phyloP scores from a whole-genome alignment of 2,888 invertebrate genomes.

The Drosophila buzzatii region DNA sequence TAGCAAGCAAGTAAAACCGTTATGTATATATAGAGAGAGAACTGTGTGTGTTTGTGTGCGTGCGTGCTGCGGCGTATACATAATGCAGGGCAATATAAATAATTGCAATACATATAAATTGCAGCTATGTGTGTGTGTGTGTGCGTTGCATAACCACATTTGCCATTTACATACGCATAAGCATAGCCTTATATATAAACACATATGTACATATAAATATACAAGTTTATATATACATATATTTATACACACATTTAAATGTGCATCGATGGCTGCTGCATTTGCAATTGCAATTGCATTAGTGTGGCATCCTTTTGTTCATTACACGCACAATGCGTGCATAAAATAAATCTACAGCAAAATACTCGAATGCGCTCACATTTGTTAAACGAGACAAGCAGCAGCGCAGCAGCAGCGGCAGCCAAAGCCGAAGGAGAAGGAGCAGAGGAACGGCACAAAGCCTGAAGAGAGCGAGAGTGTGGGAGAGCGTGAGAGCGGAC shows the following conservation, averaged over 20 bases:
- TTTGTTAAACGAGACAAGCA: slow-evolving; percentile 54
- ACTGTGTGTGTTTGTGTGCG: slow-evolving; percentile 17
- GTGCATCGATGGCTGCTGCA: slow-evolving; percentile 50
- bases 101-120: slow-evolving; percentile 72
- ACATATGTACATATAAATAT: too few relatives aligned
- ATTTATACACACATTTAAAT: slow-evolving; percentile 25
- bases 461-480: background rate
- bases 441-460: background rate
- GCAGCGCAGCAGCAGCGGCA: background rate
- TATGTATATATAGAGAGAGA: slow-evolving; percentile 34
- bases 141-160: slow-evolving; percentile 74
- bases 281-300: slow-evolving; percentile 62
- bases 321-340: slow-evolving; percentile 65
- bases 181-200: slow-evolving; percentile 15
- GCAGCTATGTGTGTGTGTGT: slow-evolving; percentile 31
- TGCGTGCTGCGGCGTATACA: slow-evolving; percentile 60
- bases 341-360: slow-evolving; percentile 73
- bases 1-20: slow-evolving; percentile 78
- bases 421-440: background rate
- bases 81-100: slow-evolving; percentile 80
- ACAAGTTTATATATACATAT: background rate
- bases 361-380: slow-evolving; percentile 50
- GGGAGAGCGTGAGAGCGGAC: background rate
- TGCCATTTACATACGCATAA: slow-evolving; percentile 51
- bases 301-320: slow-evolving; percentile 74